phyloP scores from a whole-genome alignment of 2,888 invertebrate genomes.

The Temnothorax unifasciatus region DNA sequence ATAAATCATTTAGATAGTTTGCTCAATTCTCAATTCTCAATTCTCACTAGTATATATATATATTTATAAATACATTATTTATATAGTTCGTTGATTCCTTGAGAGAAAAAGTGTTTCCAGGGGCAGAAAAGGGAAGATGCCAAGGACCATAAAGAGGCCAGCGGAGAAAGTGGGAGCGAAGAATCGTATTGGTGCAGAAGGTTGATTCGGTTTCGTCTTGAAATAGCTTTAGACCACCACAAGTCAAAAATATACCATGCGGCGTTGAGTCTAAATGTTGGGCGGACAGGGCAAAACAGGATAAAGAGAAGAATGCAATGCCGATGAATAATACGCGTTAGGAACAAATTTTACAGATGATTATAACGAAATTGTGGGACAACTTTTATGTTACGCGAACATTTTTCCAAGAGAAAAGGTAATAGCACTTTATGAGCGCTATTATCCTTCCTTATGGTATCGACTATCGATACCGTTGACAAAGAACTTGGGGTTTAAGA shows the following conservation, averaged over 20 bases:
- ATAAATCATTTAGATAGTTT: neutral
- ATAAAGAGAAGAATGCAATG: constrained; percentile 11
- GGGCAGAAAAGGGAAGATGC: constrained; percentile 9
- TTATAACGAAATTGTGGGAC: neutral
- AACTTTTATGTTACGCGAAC: neutral
- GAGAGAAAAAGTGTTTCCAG: constrained; percentile 27
- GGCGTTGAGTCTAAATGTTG: constrained; percentile 60
- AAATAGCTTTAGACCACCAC: constrained; percentile 77
- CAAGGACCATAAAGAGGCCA: constrained; percentile 37
- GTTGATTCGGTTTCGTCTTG: constrained; percentile 70
- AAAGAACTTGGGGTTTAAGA: neutral
- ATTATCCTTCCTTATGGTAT: neutral
- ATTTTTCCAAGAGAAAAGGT: neutral
- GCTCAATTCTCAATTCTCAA: no score
- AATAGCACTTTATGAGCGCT: neutral
- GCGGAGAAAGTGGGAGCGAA: constrained; percentile 49
- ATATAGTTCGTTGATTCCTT: neutral
- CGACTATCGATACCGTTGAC: neutral
- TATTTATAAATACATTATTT: no score
- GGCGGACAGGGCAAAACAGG: neutral
- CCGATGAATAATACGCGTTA: constrained; percentile 33
- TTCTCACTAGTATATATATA: no score
- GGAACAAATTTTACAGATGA: neutral
- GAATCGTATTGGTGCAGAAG: constrained; percentile 57
- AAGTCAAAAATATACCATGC: constrained; percentile 76